phyloP scores from a whole-genome alignment of 1,140 invertebrate genomes.

The Bicyclus anynana region DNA sequence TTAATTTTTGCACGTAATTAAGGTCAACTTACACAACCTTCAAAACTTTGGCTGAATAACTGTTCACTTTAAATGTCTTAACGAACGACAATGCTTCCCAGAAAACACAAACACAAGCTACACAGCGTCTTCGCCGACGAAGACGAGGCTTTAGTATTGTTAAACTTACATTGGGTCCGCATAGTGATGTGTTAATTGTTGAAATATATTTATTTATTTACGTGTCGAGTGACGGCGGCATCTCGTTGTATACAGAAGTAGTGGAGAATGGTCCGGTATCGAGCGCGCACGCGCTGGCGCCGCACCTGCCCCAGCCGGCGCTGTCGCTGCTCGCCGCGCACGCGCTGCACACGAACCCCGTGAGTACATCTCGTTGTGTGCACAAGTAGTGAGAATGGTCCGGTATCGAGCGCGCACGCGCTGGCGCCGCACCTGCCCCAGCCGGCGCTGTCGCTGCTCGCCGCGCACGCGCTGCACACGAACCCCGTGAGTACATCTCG shows the following conservation, averaged over 20 bases:
- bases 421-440: conserved; percentile 40
- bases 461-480: conserved; percentile 33
- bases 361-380: conserved; percentile 28
- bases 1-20: too few species aligned
- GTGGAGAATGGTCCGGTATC: conserved; percentile 69
- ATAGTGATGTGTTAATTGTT: too few species aligned
- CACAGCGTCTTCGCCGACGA: too few species aligned
- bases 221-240: too few species aligned
- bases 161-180: too few species aligned
- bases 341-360: conserved; percentile 41
- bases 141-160: too few species aligned
- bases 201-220: too few species aligned
- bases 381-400: conserved; percentile 72
- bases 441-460: conserved; percentile 36
- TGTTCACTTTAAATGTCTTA: too few species aligned
- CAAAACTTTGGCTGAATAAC: too few species aligned
- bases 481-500: conserved; percentile 42
- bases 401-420: conserved; percentile 52
- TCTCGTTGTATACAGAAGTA: conserved; percentile 45
- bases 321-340: conserved; percentile 35
- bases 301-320: conserved; percentile 41
- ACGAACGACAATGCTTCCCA: too few species aligned
- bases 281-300: conserved; percentile 39
- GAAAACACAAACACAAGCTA: too few species aligned
- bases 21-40: too few species aligned